Evolutionary conservation across 2,888 invertebrate species (phyloP), one percentile per base, ranked within the genome.

Genomic region (Aphidoletes aphidimyza): DNA sequence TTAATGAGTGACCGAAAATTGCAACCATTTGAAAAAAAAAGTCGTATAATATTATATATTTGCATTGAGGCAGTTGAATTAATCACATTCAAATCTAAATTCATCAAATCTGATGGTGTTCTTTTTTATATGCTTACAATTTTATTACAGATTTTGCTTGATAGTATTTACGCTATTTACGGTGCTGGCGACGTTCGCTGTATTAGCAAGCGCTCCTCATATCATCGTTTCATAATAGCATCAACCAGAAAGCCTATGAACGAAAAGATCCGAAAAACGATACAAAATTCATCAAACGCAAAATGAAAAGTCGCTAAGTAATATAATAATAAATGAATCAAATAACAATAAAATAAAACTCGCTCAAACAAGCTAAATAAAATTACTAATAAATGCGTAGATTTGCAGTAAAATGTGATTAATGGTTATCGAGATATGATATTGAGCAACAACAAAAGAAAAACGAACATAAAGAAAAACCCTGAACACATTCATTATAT

Each of bases 81-180:
- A n/a, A n/a, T n/a, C n/a, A n/a, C n/a, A n/a, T n/a, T n/a, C n/a
- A n/a, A n/a, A n/a, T n/a, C n/a, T n/a, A n/a, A n/a, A n/a, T n/a
- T n/a, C n/a, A n/a, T n/a, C n/a, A n/a, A n/a, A n/a, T n/a, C n/a
- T n/a, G n/a, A n/a, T 26, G 19, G 30, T 83, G 2, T n/a, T 83
- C 83, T 5, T 37, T 37, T 37, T 81, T 37, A 37, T 37, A 0
- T 37, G 8, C 19, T 37, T 37, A n/a, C 37, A 30, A 19, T 84
- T 81, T 81, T 37, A 36, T 89, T 90, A 86, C 91, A 94, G 95
- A 92, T 95, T 98, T 91, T 98, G 98, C 92, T 93, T 98, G 91
- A 96, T 97, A 91, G 94, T 97, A 90, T 98, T 98, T 92, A 96
- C 97, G 86, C 92, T 97, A 90, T 97, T 97, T 92, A 97, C 97